Conservation (phyloP, 2,113 vertebrate genomes). For the Mirounga angustirostris region DNA sequence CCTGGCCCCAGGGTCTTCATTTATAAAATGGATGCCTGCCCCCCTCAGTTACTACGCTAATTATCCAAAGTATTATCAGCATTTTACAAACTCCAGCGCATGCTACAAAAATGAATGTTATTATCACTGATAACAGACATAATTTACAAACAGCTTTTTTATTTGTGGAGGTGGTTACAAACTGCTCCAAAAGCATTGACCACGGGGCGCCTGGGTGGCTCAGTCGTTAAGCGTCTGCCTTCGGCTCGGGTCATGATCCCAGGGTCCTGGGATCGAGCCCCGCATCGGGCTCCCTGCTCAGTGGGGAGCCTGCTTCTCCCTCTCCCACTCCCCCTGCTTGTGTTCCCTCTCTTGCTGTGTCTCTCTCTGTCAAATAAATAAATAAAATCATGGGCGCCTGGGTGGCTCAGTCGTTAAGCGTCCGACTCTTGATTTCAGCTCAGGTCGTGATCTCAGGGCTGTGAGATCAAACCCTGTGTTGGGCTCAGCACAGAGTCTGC, state of each 20-base stretch:
- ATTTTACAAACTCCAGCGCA: conserved; percentile 11
- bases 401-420: neutral
- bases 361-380: too few relatives aligned
- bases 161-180: neutral
- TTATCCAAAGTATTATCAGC: neutral
- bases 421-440: neutral
- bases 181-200: neutral
- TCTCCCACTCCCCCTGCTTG: too few relatives aligned
- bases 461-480: neutral
- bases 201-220: too few relatives aligned
- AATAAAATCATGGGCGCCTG: neutral
- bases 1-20: neutral
- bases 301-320: too few relatives aligned
- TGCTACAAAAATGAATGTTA: neutral
- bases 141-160: neutral
- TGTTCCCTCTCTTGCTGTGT: too few relatives aligned
- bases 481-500: neutral
- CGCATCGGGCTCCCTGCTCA: too few relatives aligned
- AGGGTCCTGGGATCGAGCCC: too few relatives aligned
- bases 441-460: neutral
- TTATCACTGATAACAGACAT: neutral
- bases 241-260: too few relatives aligned
- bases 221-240: too few relatives aligned
- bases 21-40: neutral
- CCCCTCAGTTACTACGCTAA: neutral